Evolutionary conservation across 2,113 vertebrate species (phyloP), one percentile per base, ranked within the genome.

Genomic region (Pterophyllum scalare): DNA sequence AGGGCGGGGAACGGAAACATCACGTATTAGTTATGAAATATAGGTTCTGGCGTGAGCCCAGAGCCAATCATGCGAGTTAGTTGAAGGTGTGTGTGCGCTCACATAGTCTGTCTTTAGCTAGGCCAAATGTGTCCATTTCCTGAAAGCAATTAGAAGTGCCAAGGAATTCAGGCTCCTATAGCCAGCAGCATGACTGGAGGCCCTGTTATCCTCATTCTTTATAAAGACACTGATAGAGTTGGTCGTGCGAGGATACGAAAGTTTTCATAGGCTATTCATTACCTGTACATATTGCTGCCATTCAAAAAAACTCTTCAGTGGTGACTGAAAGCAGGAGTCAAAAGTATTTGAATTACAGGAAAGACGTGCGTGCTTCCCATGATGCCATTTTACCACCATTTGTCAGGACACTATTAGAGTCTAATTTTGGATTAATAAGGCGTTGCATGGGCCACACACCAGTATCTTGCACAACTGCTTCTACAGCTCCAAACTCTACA

Each of bases 51-150:
- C 92, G 10, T 9, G 9, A 0, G 80, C 59, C 91, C 88, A 91
- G 89, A 77, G 86, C 62, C 70, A 88, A 82, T 82, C 89, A 65
- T 46, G 11, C 2, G 17, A 80, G 89, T 86, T 75, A 72, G 61
- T 75, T 58, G 58, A 52, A 79, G 64, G 89, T 86, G 67, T 84
- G 67, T 84, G 78, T 59, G 33, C 74, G 79, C 86, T 86, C 79
- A 83, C 80, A 86, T 78, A 84, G 81, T 91, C 91, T 84, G 87
- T 94, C 92, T 89, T 86, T 83, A 80, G 87, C 67, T 85, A 2
- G 1, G 88, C 87, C 59, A 86, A 92, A 94, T 87, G 80, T 79
- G 88, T 92, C 94, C 91, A 82, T 93, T 95, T 95, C 93, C 95
- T 92, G 87, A 93, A 88, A 83, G 88, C 92, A 92, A 94, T 94